Base-by-base conservation (phyloP, 2,113 vertebrate species). In the Bujurquina vittata region DNA sequence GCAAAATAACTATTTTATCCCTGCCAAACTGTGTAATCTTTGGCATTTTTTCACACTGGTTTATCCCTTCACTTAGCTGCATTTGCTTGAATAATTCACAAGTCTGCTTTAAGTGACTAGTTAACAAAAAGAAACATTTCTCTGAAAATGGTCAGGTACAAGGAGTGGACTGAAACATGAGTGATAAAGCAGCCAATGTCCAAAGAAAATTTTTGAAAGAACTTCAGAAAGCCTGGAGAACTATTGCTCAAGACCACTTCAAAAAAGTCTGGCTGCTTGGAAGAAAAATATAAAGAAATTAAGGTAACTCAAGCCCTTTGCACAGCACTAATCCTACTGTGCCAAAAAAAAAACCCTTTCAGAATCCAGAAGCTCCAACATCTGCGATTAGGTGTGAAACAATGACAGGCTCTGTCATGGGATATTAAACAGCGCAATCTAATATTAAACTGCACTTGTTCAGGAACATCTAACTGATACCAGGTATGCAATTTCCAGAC, bases 401-500 rank as follows among this genome's bases (percentile, higher is more conserved):
- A 37, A 31, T 26, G 9, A 76, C 79, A 63, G 72, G 18, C 7
- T 57, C 49, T 33, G 46, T 72, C 55, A 79, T 40, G 59, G 79
- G 9, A 81, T 29, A 85, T 62, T 69, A 75, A 82, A 59, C 33
- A 67, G 20, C 20, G 17, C 72, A 78, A 69, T 77, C 55, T 46
- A 63, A 79, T 61, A 83, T 15, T 61, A 43, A 80, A 40, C 17
- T 26, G 31, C 17, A 46, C 31, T 55, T 69, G 3, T 67, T 72
- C 55, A 73, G 4, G 26, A 75, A 73, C 56, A 77, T 74, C 15
- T 75, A 52, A 52, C 17, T 52, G 43, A 72, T 52, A 5, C 29
- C 43, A 72, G 23, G 31, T 31, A 72, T 72, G 23, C 49, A 72
- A 1, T 10, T 31, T 31, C 43, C 23, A 52, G 43, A 15, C 43